Base-by-base conservation (phyloP, 1,140 invertebrate genomes). In the Notospermus geniculatus region DNA sequence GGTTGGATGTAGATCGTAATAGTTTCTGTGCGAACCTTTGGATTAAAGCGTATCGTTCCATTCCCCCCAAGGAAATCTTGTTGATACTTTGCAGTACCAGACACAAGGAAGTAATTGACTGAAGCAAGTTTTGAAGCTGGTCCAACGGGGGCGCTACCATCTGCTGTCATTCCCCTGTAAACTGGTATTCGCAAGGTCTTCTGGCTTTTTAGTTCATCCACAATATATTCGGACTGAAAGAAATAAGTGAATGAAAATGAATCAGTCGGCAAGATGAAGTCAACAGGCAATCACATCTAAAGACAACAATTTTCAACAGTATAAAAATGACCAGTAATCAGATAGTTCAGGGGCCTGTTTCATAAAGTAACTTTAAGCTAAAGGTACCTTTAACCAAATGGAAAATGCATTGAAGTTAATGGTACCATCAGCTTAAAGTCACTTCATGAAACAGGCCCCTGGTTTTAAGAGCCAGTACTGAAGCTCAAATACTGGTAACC, bases 161-260 rank as follows among this genome's bases (percentile, higher is more conserved):
- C 71, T 1, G 9, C 30, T 2, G 64, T 62, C 17, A 76, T 30
- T 15, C 77, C 77, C 41, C 77, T 57, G 27, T 59, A 55, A 5
- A 78, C 66, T 7, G 39, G 22, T 15, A 64, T 29, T 2, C 28
- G 17, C 1, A 64, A 25, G 19, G 41, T 25, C 29, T 41, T 17
- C 22, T 27, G n/a, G 22, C 27, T 25, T 9, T 30, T 45, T 11
- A 23, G 17, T 36, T 65, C 64, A 28, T 62, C 43, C 66, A 69
- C 74, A 13, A 68, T 54, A 41, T 72, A 76, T 52, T 69, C 64
- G 54, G 17, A 59, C 77, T 79, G 59, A 15, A 71, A 71, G 52
- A 46, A 59, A 23, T 5, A 17, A 45, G 4, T 17, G 30, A 11
- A n/a, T n/a, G n/a, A n/a, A n/a, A n/a, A n/a, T n/a, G n/a, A n/a